These are phyloP conservation scores for Heliangelus exortis DNA, from an alignment of 2,797 vertebrate genomes.

Conservation along the genomic window DNA sequence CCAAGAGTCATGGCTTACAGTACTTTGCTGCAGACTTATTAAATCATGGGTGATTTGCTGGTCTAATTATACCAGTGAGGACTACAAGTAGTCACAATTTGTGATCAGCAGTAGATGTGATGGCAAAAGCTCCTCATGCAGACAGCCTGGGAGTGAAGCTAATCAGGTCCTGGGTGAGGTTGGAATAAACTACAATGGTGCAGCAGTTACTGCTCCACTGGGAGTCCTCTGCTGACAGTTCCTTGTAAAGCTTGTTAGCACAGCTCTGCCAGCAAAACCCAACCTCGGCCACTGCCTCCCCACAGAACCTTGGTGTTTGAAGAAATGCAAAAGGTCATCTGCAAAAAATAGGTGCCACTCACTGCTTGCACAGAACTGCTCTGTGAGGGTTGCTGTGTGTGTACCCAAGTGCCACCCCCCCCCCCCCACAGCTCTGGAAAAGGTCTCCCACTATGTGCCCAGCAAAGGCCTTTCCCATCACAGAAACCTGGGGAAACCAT, in stretches of 20 bases:
- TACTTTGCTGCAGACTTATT: not conserved
- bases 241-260: conserved; percentile 2
- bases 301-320: not conserved
- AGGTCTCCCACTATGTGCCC: rapidly evolving
- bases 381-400: rapidly evolving
- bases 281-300: not conserved
- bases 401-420: not conserved
- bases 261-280: not conserved
- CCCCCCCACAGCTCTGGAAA: rapidly evolving
- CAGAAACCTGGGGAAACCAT: not conserved
- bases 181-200: not conserved
- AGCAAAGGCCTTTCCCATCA: not conserved
- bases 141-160: not conserved
- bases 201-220: not conserved
- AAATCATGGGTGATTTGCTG: rapidly evolving
- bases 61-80: not conserved
- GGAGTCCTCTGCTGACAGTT: conserved; percentile 22
- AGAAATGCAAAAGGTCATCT: not conserved
- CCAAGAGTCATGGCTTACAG: not conserved
- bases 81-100: rapidly evolving
- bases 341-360: not conserved
- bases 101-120: not conserved
- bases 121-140: not conserved
- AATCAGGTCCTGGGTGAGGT: not conserved
- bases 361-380: not conserved